Evolutionary conservation across 2,113 vertebrate species (phyloP).

Genomic region (Ptyas mucosa): DNA sequence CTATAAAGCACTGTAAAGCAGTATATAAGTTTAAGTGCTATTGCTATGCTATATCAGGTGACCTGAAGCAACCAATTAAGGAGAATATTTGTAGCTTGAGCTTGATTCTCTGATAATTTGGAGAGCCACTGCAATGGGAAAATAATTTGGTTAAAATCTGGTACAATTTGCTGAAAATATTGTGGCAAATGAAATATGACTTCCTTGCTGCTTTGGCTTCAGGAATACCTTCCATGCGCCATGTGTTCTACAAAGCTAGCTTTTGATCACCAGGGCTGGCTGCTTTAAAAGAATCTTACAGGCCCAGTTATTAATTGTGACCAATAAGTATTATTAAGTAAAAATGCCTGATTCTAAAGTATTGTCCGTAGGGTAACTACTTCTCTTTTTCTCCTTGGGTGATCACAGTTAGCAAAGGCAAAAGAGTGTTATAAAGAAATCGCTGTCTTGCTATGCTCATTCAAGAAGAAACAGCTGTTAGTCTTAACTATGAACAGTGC

Average conservation of each 20-base stretch:
- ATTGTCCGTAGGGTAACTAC: not conserved
- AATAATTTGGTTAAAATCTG: not conserved
- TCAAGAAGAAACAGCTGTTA: slow-evolving; percentile 40
- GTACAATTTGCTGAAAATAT: not conserved
- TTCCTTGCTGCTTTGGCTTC: not conserved
- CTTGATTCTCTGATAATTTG: not conserved
- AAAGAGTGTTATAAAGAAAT: slow-evolving; percentile 48
- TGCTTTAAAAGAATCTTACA: not conserved
- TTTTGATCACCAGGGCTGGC: not conserved
- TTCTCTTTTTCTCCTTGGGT: slow-evolving; percentile 13
- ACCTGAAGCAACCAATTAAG: not conserved
- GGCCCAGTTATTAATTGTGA: not conserved
- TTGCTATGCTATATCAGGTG: not conserved
- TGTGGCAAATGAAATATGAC: not conserved
- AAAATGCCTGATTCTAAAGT: not conserved
- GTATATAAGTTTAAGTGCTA: no score
- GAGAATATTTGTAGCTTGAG: no score
- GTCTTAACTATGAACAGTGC: slow-evolving; percentile 34
- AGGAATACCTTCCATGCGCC: not conserved
- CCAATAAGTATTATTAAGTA: slow-evolving; percentile 2
- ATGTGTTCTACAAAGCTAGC: not conserved
- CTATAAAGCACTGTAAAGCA: no score
- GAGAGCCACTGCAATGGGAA: not conserved
- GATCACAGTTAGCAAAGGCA: slow-evolving; percentile 16
- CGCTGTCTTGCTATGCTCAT: slow-evolving; percentile 37